phyloP scores from a whole-genome alignment of 1,140 invertebrate genomes.

The Drosophila novamexicana region DNA sequence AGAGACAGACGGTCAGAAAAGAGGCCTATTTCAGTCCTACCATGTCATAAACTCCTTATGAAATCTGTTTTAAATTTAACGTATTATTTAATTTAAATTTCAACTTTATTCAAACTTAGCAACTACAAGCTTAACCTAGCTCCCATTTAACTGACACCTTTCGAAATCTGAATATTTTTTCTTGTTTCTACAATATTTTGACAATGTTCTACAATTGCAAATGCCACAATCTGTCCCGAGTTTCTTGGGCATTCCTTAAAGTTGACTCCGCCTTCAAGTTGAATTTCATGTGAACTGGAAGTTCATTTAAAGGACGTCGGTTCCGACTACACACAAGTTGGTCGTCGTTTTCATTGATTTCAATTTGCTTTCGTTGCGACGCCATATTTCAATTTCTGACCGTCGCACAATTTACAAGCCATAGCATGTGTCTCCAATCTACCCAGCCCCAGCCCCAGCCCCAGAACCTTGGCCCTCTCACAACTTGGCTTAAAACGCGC shows the following conservation, averaged over 20 bases:
- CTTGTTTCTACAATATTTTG: background rate
- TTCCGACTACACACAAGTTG: constrained; percentile 23
- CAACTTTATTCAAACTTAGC: no score
- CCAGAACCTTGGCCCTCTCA: background rate
- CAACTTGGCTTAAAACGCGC: background rate
- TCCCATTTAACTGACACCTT: no score
- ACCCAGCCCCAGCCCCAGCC: constrained; percentile 1
- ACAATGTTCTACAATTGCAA: background rate
- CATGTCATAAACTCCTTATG: no score
- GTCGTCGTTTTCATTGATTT: constrained; percentile 72
- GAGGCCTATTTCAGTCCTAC: no score
- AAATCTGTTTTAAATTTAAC: no score
- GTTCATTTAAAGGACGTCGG: constrained; percentile 15
- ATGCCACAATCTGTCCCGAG: background rate
- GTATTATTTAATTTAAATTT: no score
- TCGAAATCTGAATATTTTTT: no score
- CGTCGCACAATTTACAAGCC: constrained; percentile 79
- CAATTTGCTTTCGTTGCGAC: constrained; percentile 75
- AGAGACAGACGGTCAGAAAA: no score
- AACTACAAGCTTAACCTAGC: no score
- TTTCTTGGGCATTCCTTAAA: constrained; percentile 10
- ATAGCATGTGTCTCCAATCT: constrained; percentile 76
- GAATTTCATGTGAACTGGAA: constrained; percentile 8
- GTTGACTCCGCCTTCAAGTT: constrained; percentile 19
- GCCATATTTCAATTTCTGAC: constrained; percentile 82